phyloP scores from a whole-genome alignment of 2,888 invertebrate genomes.

The Scrobipalpa costella region DNA sequence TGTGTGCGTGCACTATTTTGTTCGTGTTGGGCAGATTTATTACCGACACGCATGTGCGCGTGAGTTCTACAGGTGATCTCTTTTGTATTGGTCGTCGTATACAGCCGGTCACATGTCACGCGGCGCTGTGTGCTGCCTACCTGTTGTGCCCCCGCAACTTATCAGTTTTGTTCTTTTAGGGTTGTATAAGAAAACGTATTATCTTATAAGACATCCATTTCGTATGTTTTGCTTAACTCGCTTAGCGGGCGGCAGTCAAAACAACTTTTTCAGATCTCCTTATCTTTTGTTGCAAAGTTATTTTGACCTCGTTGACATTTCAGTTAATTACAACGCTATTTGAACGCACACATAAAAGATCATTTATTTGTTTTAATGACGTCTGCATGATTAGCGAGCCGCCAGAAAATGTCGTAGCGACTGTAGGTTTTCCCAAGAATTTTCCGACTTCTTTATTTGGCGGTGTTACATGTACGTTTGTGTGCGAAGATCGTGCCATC shows the following conservation, averaged over 20 bases:
- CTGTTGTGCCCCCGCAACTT: constrained; percentile 73
- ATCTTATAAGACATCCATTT: constrained; percentile 54
- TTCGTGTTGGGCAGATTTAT: constrained; percentile 74
- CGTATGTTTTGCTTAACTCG: constrained; percentile 49
- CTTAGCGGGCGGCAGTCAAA: constrained; percentile 43
- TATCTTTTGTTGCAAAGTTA: neutral
- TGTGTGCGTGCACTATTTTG: constrained; percentile 73
- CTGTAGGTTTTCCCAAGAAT: constrained; percentile 44
- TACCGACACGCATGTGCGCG: constrained; percentile 52
- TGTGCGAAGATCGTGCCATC: constrained; percentile 56
- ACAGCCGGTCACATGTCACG: constrained; percentile 74
- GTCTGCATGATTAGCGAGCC: neutral
- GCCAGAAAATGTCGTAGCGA: constrained; percentile 11
- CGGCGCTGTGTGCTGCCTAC: constrained; percentile 67
- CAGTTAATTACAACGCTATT: constrained; percentile 24
- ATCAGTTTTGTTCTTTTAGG: constrained; percentile 71
- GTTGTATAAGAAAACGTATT: constrained; percentile 56
- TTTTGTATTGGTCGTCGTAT: constrained; percentile 54
- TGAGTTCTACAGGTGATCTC: constrained; percentile 61
- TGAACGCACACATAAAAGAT: constrained; percentile 3
- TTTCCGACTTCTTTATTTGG: constrained; percentile 46
- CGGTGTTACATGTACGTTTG: constrained; percentile 39
- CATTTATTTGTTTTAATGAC: constrained; percentile 7
- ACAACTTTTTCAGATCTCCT: constrained; percentile 29
- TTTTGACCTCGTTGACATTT: constrained; percentile 24